Evolutionary conservation across 2,888 invertebrate species (phyloP), one percentile per base, ranked within the genome.

Genomic region (Melikaiella ostensackeni): DNA sequence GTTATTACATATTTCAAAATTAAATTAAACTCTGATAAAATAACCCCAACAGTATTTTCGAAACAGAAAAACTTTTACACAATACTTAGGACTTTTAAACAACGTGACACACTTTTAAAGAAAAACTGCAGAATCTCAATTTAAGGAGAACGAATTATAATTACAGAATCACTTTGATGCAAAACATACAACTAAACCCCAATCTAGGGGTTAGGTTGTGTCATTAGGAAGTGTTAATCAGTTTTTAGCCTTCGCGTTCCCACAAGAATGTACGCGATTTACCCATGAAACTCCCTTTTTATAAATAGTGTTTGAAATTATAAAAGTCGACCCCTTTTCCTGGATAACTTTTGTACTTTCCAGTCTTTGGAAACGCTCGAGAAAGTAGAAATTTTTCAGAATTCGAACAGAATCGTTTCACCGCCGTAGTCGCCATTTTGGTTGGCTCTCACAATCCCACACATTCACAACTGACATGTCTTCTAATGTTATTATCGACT

Each of bases 401-500:
- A 63, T 63, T 63, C 63, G 35, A 63, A 63, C 63, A n/a, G 5
- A 11, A 16, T 16, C 27, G 27, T 27, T 27, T 63, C 35, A 30
- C 35, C 35, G 81, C 82, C 81, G 75, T 75, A 82, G 83, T 85
- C 86, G 89, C 89, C 89, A 89, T 89, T 88, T 89, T 89, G 88
- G 87, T 88, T 85, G 84, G 13, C 42, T 42, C 13, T 42, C 42
- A 42, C 42, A 42, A 16, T 42, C 16, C 5, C 16, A 42, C 42
- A 16, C 42, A 84, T 84, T 86, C 82, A 86, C 85, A 88, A 85
- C 86, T 88, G 87, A 89, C 88, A 89, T 89, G 87, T 89, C 89
- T 88, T 89, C 87, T 89, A 88, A 89, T 89, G 89, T 89, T 89
- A 89, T 89, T 89, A 89, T 89, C 89, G 87, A 88, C 70, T 70